These are phyloP conservation scores for Ia io DNA, from an alignment of 2,113 vertebrate species.

Conservation along the genomic window DNA sequence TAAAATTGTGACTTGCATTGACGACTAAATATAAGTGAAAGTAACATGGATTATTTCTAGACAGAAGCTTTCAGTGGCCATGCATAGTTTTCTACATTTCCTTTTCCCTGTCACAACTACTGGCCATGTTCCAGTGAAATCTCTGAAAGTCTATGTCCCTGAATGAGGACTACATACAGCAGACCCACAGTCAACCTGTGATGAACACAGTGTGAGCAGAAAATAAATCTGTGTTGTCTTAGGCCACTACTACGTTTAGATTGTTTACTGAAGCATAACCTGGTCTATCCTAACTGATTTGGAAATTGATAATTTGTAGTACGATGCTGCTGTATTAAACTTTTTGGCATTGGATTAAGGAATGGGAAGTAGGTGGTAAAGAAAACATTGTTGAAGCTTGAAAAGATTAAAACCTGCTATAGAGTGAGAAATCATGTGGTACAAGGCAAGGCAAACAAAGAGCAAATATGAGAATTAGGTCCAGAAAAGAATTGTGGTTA, in stretches of 20 bases:
- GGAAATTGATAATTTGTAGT: background rate
- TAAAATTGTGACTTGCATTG: background rate
- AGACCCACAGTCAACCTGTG: background rate
- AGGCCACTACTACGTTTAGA: background rate
- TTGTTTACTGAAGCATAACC: background rate
- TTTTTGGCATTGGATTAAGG: background rate
- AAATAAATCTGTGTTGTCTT: background rate
- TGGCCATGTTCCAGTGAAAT: background rate
- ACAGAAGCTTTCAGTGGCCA: background rate
- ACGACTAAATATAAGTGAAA: background rate
- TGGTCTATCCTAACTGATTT: background rate
- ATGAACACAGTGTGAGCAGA: background rate
- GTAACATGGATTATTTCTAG: background rate
- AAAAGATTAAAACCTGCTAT: background rate
- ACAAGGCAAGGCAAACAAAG: background rate
- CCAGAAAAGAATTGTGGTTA: conserved; percentile 1
- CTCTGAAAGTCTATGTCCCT: background rate
- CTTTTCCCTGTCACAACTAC: background rate
- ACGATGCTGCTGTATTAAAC: background rate
- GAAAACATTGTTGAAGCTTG: background rate
- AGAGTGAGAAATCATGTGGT: background rate
- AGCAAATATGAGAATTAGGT: background rate
- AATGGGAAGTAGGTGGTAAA: background rate
- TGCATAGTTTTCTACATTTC: background rate
- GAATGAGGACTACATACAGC: background rate